Base-by-base conservation (phyloP, 2,888 invertebrate species). In the Portevinia maculata region DNA sequence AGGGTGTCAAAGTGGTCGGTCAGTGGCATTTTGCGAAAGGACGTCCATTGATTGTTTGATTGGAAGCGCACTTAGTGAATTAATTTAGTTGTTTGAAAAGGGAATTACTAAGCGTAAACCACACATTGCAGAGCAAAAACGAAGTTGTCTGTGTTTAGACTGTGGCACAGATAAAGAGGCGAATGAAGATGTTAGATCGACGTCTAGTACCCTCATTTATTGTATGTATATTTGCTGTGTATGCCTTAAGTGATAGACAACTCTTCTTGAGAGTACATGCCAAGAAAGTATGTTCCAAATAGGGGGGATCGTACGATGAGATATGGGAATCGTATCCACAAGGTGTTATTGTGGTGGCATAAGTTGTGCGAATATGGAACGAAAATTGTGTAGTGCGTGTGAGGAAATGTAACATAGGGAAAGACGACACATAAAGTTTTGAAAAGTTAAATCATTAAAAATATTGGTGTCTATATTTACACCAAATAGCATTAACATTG, bases 11-110 rank as follows among this genome's bases (percentile, higher is more conserved):
- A 52, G 21, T 39, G 39, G 34, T 41, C 13, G 24, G 34, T 28
- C 9, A 62, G 44, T 60, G 71, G 32, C 41, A 50, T 34, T 30
- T 5, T 64, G 48, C n/a, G 11, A 46, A 39, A 46, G 59, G 65
- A 50, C 48, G 44, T 53, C 52, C 34, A 74, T 65, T 65, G 74
- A 57, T 65, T 74, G 60, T 44, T 24, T 75, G 59, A 53, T 69
- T 75, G 59, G 15, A 44, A n/a, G 32, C 15, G 34, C 19, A 50
- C 21, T 67, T 37, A 21, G 44, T 32, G 37, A 69, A 53, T 75
- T 69, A 67, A 69, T 69, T 67, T 28, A 8, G 17, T 30, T 52
- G 46, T 30, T 59, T 28, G 32, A 60, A 75, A 75, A 75, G 75
- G 67, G 75, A 69, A 67, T 75, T 67, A 67, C 52, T 53, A 46